Evolutionary conservation across 2,888 invertebrate genomes (phyloP), one percentile per base, ranked within the genome.

Genomic region (Theodoxus fluviatilis): DNA sequence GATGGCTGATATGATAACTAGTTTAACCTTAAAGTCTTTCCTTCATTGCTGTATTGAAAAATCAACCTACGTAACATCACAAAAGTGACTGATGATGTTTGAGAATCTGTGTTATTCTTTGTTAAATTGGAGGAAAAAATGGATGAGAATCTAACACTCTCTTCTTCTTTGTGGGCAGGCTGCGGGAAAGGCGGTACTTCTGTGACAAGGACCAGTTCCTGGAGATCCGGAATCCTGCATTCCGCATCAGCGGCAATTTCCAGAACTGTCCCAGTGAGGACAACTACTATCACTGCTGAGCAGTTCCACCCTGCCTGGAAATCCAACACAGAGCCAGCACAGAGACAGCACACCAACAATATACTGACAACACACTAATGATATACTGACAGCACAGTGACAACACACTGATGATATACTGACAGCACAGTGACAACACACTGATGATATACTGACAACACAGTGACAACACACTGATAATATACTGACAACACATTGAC

Each of bases 191-290:
- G 25, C 69, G 74, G 28, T 73, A 76, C 68, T 71, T 72, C 64
- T 73, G 75, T 43, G 74, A 76, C 52, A 77, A 80, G 40, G 77
- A 80, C 37, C 77, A 80, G 65, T 81, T 81, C 64, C 72, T 83
- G 40, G 83, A 83, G 67, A 79, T 81, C 33, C 72, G 81, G 68
- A 83, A 83, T 72, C 82, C 81, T 9, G 83, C 81, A 3, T 83
- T 80, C 71, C 73, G 82, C 66, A 80, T 79, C 72, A 82, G 82
- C 69, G 73, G 72, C 1, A 75, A 76, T 55, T 76, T 76, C 67
- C 70, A 74, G 47, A 69, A 73, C 12, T 66, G 67, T 38, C 72
- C 73, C 25, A 40, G 37, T 38, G 67, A 68, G 2, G 47, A 68
- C 22, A 71, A 71, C 33, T 76, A 74, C 63, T 77, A 77, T 63